These are phyloP conservation scores for Chrysocyon brachyurus DNA, from an alignment of 2,797 vertebrate genomes.

Conservation along the genomic window DNA sequence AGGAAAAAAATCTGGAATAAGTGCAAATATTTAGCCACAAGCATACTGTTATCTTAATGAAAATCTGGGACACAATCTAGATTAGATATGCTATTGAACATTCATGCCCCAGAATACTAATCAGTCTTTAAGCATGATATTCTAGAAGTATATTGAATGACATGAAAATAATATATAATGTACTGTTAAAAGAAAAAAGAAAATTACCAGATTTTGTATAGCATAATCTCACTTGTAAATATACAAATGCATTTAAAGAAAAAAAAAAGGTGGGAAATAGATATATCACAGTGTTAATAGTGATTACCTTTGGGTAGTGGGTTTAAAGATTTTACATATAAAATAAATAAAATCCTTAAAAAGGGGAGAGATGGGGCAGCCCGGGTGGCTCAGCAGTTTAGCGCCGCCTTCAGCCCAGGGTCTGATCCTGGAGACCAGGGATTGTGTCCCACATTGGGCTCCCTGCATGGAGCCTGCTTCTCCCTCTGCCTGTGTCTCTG, in stretches of 20 bases:
- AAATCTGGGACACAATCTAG: background rate
- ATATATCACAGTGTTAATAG: background rate
- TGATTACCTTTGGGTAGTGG: background rate
- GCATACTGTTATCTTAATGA: background rate
- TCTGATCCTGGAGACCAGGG: too few relatives aligned
- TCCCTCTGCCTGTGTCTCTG: too few relatives aligned
- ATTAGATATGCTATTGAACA: background rate
- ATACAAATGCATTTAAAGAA: background rate
- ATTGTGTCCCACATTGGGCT: too few relatives aligned
- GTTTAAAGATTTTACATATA: background rate
- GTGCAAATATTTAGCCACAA: background rate
- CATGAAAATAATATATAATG: background rate
- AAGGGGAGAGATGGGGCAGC: too few relatives aligned
- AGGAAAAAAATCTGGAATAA: constrained; percentile 4
- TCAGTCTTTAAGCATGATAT: background rate
- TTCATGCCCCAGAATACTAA: background rate
- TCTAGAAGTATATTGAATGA: background rate
- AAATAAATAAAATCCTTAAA: too few relatives aligned
- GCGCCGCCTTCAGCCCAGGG: too few relatives aligned
- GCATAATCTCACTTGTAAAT: background rate
- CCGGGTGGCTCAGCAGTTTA: too few relatives aligned
- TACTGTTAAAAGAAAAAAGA: background rate
- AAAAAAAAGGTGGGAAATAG: background rate
- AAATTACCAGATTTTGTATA: background rate
- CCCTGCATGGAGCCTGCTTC: too few relatives aligned